phyloP scores from a whole-genome alignment of 35 echinoderm and acorn worm genomes.

The Heliocidaris tuberculata region DNA sequence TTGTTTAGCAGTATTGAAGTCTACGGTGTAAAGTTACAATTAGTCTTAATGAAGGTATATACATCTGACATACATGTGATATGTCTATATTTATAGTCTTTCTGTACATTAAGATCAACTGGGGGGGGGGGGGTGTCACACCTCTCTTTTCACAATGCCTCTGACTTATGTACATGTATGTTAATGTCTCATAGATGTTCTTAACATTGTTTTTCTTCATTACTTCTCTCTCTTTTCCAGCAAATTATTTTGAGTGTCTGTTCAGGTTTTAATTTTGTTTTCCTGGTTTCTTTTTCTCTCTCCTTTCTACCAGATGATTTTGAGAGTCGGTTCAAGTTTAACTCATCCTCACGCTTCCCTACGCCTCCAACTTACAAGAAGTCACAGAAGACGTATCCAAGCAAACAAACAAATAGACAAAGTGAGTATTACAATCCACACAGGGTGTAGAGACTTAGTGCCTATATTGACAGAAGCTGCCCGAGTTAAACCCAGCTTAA shows the following conservation, averaged over 20 bases:
- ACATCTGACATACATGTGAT: too few relatives aligned
- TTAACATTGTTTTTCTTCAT: not conserved
- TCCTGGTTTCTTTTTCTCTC: too few relatives aligned
- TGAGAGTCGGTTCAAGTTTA: slow-evolving; percentile 82
- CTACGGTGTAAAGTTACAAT: too few relatives aligned
- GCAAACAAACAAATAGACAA: slow-evolving; percentile 79
- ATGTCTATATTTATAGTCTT: too few relatives aligned
- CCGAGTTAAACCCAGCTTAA: too few relatives aligned
- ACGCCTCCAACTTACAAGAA: slow-evolving; percentile 67
- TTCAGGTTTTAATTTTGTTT: slow-evolving; percentile 63
- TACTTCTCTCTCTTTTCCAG: not conserved
- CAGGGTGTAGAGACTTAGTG: not conserved
- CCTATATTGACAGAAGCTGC: not conserved
- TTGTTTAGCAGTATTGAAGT: too few relatives aligned
- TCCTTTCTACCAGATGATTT: slow-evolving; percentile 66
- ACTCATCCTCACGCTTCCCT: slow-evolving; percentile 69
- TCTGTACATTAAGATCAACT: too few relatives aligned
- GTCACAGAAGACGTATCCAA: slow-evolving; percentile 85
- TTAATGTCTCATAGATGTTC: too few relatives aligned
- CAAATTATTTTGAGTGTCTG: slow-evolving; percentile 77
- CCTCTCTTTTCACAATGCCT: too few relatives aligned
- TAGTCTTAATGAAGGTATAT: too few relatives aligned
- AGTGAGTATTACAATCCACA: slow-evolving; percentile 65
- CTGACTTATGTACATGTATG: too few relatives aligned
- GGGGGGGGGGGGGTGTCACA: too few relatives aligned